Evolutionary conservation across 1,140 invertebrate genomes (phyloP).

Genomic region (Trachymyrmex septentrionalis): DNA sequence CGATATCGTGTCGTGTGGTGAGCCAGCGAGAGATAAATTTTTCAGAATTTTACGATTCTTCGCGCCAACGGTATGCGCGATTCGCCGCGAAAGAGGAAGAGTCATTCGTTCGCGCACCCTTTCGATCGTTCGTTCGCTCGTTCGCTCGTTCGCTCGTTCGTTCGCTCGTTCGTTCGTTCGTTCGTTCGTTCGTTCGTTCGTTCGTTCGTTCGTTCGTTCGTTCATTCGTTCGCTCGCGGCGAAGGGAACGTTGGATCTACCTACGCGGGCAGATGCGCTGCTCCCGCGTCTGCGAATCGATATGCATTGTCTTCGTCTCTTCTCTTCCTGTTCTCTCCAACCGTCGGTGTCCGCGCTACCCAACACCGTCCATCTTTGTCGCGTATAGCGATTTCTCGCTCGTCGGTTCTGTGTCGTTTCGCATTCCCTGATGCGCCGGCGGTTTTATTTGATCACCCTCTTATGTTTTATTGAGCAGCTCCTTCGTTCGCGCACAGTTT

Average conservation of each 20-base stretch:
- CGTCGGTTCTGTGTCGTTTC: constrained; percentile 23
- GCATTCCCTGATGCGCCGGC: constrained; percentile 36
- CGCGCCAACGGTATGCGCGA: constrained; percentile 67
- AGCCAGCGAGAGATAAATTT: constrained; percentile 75
- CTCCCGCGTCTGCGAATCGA: constrained; percentile 58
- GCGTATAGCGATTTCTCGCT: constrained; percentile 19
- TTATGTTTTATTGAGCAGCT: constrained; percentile 72
- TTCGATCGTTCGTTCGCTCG: constrained; percentile 39
- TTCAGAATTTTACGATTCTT: constrained; percentile 76
- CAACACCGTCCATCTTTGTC: constrained; percentile 29
- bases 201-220: constrained; percentile 1
- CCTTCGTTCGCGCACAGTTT: constrained; percentile 63
- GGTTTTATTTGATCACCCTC: constrained; percentile 73
- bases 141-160: background rate
- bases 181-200: background rate
- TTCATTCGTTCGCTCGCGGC: constrained; percentile 24
- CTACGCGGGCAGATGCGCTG: constrained; percentile 22
- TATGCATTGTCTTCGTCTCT: constrained; percentile 59
- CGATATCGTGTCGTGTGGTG: constrained; percentile 45
- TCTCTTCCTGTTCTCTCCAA: constrained; percentile 3
- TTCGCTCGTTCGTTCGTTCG: background rate
- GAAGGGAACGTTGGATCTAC: constrained; percentile 40
- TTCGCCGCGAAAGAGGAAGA: constrained; percentile 63
- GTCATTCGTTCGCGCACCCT: constrained; percentile 53
- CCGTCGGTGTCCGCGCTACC: constrained; percentile 5